Base-by-base conservation (phyloP, 2,888 invertebrate genomes). In the Eupithecia dodoneata region DNA sequence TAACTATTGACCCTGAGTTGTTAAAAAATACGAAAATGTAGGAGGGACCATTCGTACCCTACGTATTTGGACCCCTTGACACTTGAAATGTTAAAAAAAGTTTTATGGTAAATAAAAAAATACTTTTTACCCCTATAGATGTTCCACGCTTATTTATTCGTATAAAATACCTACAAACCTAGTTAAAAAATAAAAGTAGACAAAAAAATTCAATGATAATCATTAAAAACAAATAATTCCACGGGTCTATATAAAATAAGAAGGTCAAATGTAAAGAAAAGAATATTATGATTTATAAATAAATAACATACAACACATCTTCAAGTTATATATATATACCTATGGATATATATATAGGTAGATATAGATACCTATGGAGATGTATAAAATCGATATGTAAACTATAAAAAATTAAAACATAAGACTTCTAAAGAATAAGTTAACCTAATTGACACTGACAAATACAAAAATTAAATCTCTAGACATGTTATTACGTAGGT, bases 21-120 rank as follows among this genome's bases (percentile, higher is more conserved):
- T 47, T 55, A 74, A 76, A 76, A 65, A 72, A 76, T 47, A 69
- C 9, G 7, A n/a, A 42, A 73, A 63, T 63, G 63, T 59, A 73
- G 44, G 71, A 65, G 10, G 12, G 18, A 55, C 45, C 66, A 63
- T 69, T 72, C 71, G n/a, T 71, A 59, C 15, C 67, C 59, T 0
- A 67, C 52, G 65, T 49, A 74, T 76, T 76, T 78, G 5, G 18
- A n/a, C 44, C n/a, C 42, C 67, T 69, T 7, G 44, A 10, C 12
- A 67, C n/a, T 12, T 12, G 10, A 63, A 55, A 18, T 9, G 18
- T 30, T 18, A 59, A 59, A 18, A 18, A 18, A 18, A 7, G 6
- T 6, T n/a, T 30, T 6, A 13, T 5, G 2, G 15, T 0, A 0
- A 52, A 12, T 13, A 49, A 49, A 49, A 52, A 15, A 52, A 15